phyloP scores from a whole-genome alignment of 2,888 invertebrate genomes.

The Meghimatium bilineatum region DNA sequence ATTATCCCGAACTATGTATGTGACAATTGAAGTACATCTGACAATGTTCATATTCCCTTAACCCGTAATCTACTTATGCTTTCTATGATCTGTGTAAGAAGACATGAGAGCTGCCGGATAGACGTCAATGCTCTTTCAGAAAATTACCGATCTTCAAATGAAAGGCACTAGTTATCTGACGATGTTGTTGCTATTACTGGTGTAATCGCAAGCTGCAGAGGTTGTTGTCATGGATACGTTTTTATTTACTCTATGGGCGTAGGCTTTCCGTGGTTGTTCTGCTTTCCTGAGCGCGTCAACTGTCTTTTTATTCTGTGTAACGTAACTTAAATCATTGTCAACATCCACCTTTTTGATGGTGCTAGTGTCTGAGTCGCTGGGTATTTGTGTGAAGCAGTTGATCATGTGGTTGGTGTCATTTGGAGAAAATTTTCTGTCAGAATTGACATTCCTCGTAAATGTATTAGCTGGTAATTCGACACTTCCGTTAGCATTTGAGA shows the following conservation, averaged over 20 bases:
- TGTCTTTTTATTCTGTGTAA: neutral
- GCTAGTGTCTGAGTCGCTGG: neutral
- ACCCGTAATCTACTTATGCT: too few species aligned
- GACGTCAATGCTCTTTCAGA: too few species aligned
- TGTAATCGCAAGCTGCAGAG: neutral
- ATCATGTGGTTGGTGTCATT: neutral
- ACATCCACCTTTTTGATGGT: neutral
- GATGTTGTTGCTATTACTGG: neutral
- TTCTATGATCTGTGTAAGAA: too few species aligned
- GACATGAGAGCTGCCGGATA: too few species aligned
- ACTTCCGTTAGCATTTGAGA: neutral
- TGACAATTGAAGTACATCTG: too few species aligned
- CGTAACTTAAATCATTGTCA: neutral
- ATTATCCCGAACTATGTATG: too few species aligned
- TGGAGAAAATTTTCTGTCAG: neutral
- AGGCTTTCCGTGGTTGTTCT: slow-evolving; percentile 9
- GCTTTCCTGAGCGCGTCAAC: slow-evolving; percentile 11
- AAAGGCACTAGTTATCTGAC: slow-evolving; percentile 35
- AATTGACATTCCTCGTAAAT: neutral
- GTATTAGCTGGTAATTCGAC: neutral
- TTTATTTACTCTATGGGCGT: slow-evolving; percentile 29
- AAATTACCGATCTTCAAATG: neutral
- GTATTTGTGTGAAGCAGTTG: neutral
- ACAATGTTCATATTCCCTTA: too few species aligned
- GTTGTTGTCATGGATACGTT: neutral